These are phyloP conservation scores for Yponomeuta evonymella DNA, from an alignment of 2,888 invertebrate genomes.

Conservation along the genomic window DNA sequence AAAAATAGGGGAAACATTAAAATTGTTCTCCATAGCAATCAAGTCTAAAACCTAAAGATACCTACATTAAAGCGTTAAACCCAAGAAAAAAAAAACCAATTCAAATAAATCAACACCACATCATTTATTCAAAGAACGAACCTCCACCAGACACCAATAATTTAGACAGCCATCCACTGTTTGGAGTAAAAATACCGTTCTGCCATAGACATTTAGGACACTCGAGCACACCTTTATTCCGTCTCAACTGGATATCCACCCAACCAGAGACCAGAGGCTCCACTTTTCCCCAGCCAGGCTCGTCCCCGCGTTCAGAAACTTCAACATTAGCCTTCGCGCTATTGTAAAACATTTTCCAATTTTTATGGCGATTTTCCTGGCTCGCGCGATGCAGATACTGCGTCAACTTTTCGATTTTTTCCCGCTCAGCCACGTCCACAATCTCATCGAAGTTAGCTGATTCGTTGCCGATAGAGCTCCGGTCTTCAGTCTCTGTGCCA, in stretches of 20 bases:
- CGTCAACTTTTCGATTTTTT: constrained; percentile 71
- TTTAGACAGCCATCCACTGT: neutral
- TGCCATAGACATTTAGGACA: constrained; percentile 72
- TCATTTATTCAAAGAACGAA: neutral
- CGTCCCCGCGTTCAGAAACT: neutral
- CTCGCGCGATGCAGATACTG: constrained; percentile 51
- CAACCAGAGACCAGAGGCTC: constrained; percentile 35
- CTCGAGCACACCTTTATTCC: constrained; percentile 16
- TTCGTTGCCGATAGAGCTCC: constrained; percentile 34
- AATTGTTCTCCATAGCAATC: too few relatives aligned
- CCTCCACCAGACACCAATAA: neutral
- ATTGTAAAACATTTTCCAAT: constrained; percentile 54
- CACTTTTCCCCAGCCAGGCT: constrained; percentile 22
- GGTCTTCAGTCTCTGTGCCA: constrained; percentile 38
- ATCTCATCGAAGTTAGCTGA: constrained; percentile 37
- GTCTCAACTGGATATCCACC: constrained; percentile 41
- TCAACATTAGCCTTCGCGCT: neutral
- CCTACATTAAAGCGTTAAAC: too few relatives aligned
- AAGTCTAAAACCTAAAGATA: too few relatives aligned
- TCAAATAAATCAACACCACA: neutral
- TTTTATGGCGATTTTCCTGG: constrained; percentile 39
- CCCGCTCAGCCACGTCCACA: constrained; percentile 40
- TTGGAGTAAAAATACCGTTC: constrained; percentile 52
- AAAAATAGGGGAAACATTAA: too few relatives aligned
- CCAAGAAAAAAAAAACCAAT: too few relatives aligned